These are phyloP conservation scores for Lycaena phlaeas DNA, from an alignment of 2,888 invertebrate genomes.

Conservation along the genomic window DNA sequence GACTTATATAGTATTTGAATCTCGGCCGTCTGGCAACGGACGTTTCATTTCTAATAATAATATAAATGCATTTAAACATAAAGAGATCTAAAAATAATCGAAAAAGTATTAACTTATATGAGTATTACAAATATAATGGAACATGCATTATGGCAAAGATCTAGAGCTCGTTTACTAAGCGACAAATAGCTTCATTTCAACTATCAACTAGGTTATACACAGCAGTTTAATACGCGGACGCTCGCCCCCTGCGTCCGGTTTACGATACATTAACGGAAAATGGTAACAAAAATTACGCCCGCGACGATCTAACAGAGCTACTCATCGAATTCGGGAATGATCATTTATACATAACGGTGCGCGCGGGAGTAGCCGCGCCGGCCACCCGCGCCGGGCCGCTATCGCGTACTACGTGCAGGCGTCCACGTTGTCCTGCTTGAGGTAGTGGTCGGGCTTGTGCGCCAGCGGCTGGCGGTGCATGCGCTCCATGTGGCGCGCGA, in stretches of 20 bases:
- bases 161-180: conserved; percentile 68
- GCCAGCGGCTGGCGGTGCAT: conserved; percentile 81
- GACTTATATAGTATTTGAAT: conserved; percentile 29
- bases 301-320: conserved; percentile 23
- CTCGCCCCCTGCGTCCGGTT: conserved; percentile 13
- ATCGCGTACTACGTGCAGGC: conserved; percentile 53
- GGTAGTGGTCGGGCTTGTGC: conserved; percentile 56
- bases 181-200: conserved; percentile 64
- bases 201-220: conserved; percentile 50
- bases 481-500: conserved; percentile 85
- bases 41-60: conserved; percentile 46
- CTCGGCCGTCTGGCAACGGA: conserved; percentile 36
- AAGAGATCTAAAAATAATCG: conserved; percentile 71
- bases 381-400: conserved; percentile 42
- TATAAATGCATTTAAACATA: conserved; percentile 70
- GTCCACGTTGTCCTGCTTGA: conserved; percentile 67
- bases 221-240: conserved; percentile 25
- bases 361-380: too few species aligned
- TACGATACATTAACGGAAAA: conserved; percentile 55
- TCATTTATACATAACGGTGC: too few species aligned
- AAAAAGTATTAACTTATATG: conserved; percentile 64
- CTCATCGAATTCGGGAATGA: conserved; percentile 48
- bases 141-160: conserved; percentile 74
- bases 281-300: conserved; percentile 57
- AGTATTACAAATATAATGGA: conserved; percentile 72